A percentile compares a stretch with the other conserved stretches of the same genome.
These are phyloP conservation scores for Tauraco hartlaubi DNA, from an alignment of 2,797 vertebrate species.

Conservation along the genomic window DNA sequence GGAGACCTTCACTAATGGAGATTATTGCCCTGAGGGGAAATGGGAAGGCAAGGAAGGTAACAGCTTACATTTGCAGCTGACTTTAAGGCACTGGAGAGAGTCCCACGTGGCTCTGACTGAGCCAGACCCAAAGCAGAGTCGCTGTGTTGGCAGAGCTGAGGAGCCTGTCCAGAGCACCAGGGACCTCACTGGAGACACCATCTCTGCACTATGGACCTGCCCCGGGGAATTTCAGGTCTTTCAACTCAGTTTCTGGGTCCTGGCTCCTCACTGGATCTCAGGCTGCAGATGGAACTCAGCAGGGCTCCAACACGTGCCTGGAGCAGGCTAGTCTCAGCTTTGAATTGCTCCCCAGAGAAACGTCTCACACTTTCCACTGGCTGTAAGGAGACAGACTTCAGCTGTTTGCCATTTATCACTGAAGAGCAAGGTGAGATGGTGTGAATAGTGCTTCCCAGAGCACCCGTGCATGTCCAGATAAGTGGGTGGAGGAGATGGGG, in stretches of 20 bases:
- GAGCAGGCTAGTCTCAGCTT: neutral
- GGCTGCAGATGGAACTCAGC: neutral
- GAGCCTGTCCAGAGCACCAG: neutral
- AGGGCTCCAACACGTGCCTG: neutral
- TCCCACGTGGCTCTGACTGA: neutral
- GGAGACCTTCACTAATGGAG: neutral
- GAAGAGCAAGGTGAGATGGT: neutral
- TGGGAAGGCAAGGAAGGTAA: slow-evolving; percentile 1
- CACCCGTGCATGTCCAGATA: neutral
- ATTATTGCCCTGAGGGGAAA: slow-evolving; percentile 10
- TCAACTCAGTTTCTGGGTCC: neutral
- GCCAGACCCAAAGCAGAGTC: rapidly evolving
- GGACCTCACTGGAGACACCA: neutral
- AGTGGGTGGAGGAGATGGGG: neutral
- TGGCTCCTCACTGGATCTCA: neutral
- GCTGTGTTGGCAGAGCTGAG: neutral
- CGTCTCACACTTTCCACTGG: rapidly evolving
- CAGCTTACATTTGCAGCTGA: neutral
- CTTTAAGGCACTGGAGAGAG: neutral
- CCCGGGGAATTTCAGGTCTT: neutral
- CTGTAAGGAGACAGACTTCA: neutral
- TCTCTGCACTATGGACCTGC: rapidly evolving
- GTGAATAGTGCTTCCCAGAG: neutral
- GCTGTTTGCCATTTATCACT: neutral
- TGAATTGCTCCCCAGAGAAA: neutral